Evolutionary conservation across 2,888 invertebrate species (phyloP).

Genomic region (Formica aserva): DNA sequence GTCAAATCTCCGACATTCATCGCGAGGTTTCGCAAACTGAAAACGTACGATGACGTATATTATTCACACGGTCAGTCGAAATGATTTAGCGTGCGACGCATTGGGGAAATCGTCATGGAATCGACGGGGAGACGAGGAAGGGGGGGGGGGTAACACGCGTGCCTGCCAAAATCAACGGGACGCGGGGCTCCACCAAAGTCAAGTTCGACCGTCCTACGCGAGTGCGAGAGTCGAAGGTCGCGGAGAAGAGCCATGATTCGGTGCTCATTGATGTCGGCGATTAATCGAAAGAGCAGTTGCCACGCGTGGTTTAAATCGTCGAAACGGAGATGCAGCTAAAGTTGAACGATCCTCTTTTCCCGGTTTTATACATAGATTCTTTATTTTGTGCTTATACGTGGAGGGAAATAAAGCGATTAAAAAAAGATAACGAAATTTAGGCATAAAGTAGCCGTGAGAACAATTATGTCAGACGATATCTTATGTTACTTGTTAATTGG

Average conservation of each 20-base stretch:
- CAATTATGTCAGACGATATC: background rate
- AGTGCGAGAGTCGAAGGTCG: constrained; percentile 11
- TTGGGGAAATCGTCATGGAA: background rate
- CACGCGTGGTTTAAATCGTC: background rate
- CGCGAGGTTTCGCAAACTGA: background rate
- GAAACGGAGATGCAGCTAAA: background rate
- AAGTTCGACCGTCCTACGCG: constrained; percentile 29
- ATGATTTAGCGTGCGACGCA: background rate
- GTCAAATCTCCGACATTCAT: background rate
- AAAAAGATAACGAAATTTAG: constrained; percentile 6
- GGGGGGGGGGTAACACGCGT: background rate
- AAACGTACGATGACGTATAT: background rate
- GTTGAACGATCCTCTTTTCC: background rate
- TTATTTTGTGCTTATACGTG: background rate
- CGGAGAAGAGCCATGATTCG: constrained; percentile 32
- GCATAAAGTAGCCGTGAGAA: background rate
- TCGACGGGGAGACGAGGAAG: background rate
- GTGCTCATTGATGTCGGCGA: constrained; percentile 34
- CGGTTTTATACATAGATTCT: background rate
- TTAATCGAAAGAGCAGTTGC: constrained; percentile 17
- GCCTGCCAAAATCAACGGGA: constrained; percentile 39
- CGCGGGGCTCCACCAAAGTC: constrained; percentile 34
- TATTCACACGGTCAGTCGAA: background rate
- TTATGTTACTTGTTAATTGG: background rate
- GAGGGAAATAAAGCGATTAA: background rate